Evolutionary conservation across 1,140 invertebrate genomes (phyloP).

Genomic region (Drosophila bocki): DNA sequence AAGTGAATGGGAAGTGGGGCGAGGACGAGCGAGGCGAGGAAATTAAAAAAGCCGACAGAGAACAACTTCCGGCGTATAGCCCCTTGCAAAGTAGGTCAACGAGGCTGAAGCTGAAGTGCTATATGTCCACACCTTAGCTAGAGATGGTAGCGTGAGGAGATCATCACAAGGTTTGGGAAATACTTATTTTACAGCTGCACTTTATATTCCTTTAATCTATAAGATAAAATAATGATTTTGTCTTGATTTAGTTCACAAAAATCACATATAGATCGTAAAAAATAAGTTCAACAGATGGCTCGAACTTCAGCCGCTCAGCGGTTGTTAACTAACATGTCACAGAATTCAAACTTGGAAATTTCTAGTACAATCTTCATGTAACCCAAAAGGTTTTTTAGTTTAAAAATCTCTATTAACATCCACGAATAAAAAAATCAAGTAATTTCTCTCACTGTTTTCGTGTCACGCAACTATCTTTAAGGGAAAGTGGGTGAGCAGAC

Average conservation of each 20-base stretch:
- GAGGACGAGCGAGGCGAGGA: constrained; percentile 41
- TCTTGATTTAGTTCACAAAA: no score
- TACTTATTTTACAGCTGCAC: no score
- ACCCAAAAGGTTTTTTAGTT: background rate
- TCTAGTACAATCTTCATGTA: background rate
- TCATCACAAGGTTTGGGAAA: background rate
- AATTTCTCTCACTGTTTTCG: background rate
- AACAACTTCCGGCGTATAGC: constrained; percentile 11
- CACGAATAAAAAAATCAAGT: no score
- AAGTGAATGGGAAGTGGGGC: constrained; percentile 62
- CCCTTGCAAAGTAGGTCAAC: constrained; percentile 62
- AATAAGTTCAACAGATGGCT: no score
- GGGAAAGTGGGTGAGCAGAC: constrained; percentile 4
- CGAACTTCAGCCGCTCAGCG: no score
- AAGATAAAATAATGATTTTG: no score
- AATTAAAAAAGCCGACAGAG: constrained; percentile 70
- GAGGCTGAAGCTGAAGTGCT: constrained; percentile 8
- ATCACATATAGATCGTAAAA: no score
- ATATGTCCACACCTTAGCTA: constrained; percentile 17
- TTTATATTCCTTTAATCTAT: no score
- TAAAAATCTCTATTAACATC: background rate
- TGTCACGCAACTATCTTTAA: constrained; percentile 18
- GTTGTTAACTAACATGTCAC: no score
- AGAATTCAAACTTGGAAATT: no score
- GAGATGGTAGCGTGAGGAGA: constrained; percentile 18